Evolutionary conservation across 2,888 invertebrate genomes (phyloP).

Genomic region (Camptogramma bilineatum): DNA sequence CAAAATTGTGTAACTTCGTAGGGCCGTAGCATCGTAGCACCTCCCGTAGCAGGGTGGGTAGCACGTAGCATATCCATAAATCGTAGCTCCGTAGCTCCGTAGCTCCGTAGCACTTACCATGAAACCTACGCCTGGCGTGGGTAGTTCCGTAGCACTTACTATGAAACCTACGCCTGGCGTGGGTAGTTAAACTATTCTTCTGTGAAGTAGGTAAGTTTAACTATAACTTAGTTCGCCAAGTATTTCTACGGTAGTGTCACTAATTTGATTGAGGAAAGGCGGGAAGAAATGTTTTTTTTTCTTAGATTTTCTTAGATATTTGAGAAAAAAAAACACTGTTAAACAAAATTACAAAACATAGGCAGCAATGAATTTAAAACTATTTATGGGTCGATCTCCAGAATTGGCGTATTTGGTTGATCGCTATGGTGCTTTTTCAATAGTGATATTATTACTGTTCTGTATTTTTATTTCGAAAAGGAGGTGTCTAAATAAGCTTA

Average conservation of each 20-base stretch:
- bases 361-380: too few species aligned
- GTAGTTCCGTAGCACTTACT: neutral
- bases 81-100: neutral
- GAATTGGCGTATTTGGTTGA: too few species aligned
- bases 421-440: too few species aligned
- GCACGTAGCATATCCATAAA: slow-evolving; percentile 1
- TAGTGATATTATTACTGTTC: too few species aligned
- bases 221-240: slow-evolving; percentile 5
- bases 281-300: neutral
- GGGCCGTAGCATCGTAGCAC: neutral
- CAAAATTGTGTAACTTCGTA: neutral
- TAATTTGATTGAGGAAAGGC: slow-evolving; percentile 22
- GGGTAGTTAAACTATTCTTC: neutral
- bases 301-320: too few species aligned
- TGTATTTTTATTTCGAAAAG: too few species aligned
- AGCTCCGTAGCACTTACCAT: slow-evolving; percentile 5
- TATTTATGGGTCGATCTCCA: too few species aligned
- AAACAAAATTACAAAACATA: too few species aligned
- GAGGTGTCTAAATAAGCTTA: too few species aligned
- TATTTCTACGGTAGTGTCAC: slow-evolving; percentile 14
- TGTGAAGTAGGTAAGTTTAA: neutral
- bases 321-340: too few species aligned
- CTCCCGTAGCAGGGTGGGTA: neutral
- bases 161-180: neutral
- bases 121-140: neutral